Evolutionary conservation across 2,113 vertebrate species (phyloP).

Genomic region (Pollachius pollachius): DNA sequence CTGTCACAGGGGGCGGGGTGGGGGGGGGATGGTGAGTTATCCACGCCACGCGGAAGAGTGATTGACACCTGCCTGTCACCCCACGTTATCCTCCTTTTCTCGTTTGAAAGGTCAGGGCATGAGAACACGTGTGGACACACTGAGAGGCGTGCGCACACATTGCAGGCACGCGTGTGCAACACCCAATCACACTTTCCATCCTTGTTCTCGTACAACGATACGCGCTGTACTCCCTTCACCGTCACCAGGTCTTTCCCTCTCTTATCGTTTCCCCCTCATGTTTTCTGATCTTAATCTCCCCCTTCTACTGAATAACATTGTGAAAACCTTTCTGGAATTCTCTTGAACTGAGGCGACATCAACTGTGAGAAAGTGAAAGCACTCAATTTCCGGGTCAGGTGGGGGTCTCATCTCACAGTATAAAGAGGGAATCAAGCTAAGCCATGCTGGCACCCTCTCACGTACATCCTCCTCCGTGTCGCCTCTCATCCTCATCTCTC

Average conservation of each 20-base stretch:
- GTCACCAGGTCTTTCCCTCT: background rate
- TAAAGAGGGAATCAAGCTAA: background rate
- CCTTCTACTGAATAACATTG: constrained; percentile 6
- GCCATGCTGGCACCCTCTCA: background rate
- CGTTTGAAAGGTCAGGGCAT: constrained; percentile 47
- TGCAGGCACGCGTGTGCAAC: background rate
- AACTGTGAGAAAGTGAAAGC: constrained; percentile 23
- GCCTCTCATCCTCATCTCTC: constrained; percentile 17
- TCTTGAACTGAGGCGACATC: constrained; percentile 25
- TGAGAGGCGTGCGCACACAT: constrained; percentile 6
- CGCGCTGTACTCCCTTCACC: background rate
- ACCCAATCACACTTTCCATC: background rate
- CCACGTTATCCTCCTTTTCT: constrained; percentile 34
- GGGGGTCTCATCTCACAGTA: no score
- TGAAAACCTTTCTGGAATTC: constrained; percentile 19
- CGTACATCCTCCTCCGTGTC: background rate
- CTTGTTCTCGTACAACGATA: background rate
- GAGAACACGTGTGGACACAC: constrained; percentile 53
- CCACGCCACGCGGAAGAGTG: constrained; percentile 32
- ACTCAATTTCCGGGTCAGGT: background rate
- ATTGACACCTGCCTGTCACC: constrained; percentile 60
- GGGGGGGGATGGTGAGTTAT: constrained; percentile 67
- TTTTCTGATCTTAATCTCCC: no score
- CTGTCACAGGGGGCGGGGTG: constrained; percentile 48
- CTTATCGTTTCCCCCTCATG: no score